Conservation (phyloP, 2,113 vertebrate genomes). For the Xenopus tropicalis region DNA sequence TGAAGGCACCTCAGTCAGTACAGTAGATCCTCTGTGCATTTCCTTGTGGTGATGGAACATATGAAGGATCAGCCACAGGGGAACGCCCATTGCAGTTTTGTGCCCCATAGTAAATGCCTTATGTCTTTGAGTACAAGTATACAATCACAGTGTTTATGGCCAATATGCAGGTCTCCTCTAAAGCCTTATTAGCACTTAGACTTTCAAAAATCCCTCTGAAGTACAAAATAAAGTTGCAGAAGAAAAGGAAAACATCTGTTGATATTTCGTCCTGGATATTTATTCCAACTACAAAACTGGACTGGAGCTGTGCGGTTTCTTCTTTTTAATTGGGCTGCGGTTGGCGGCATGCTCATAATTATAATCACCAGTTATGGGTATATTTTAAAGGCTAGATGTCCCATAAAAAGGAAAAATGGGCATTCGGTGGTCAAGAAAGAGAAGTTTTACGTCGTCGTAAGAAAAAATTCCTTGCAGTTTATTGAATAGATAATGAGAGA, state of each 20-base stretch:
- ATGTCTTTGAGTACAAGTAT: too few species aligned
- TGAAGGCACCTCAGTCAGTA: too few species aligned
- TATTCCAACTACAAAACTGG: background rate
- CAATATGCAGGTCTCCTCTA: background rate
- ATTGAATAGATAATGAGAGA: constrained; percentile 1
- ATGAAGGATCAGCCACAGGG: too few species aligned
- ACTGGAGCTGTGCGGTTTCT: background rate
- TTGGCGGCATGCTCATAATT: background rate
- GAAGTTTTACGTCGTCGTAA: background rate
- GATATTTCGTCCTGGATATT: background rate
- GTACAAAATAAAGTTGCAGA: background rate
- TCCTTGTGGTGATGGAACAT: too few species aligned
- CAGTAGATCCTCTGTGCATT: too few species aligned
- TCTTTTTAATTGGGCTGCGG: background rate
- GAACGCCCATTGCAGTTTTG: too few species aligned
- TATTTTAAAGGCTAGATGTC: background rate
- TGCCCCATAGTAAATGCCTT: too few species aligned
- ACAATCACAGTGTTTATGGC: too few species aligned
- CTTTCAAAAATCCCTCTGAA: background rate
- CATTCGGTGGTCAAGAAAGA: background rate
- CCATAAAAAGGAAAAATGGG: background rate
- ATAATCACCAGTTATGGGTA: background rate
- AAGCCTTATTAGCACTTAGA: background rate
- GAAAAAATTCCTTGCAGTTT: background rate
- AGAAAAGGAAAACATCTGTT: background rate